Conservation (phyloP, 2,888 invertebrate species). For the Acanthosepion esculentum region DNA sequence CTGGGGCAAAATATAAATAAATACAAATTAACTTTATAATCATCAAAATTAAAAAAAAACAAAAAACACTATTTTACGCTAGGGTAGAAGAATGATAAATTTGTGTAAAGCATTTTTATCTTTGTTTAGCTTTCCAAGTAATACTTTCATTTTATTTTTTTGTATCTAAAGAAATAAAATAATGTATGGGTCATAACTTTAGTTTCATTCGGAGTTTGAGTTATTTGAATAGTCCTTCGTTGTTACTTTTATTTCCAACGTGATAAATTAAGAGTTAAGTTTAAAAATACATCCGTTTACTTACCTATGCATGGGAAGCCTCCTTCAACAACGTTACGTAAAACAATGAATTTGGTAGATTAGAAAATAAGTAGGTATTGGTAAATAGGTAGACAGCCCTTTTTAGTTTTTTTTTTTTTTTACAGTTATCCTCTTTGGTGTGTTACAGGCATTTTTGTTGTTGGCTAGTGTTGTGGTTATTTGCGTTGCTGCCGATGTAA, state of each 20-base stretch:
- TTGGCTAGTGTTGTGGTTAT: neutral
- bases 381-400: neutral
- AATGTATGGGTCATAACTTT: neutral
- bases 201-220: neutral
- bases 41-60: too few relatives aligned
- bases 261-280: too few relatives aligned
- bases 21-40: too few relatives aligned
- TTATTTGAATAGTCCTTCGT: neutral
- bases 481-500: neutral
- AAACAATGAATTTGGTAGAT: slow-evolving; percentile 33
- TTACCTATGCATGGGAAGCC: neutral
- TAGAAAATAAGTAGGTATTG: neutral
- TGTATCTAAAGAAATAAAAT: neutral
- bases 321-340: neutral
- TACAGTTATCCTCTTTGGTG: neutral
- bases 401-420: neutral
- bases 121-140: neutral
- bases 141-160: neutral
- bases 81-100: too few relatives aligned
- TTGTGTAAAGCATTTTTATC: too few relatives aligned
- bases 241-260: neutral
- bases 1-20: too few relatives aligned
- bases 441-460: neutral
- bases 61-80: too few relatives aligned
- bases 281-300: neutral